Base-by-base conservation (phyloP, 2,797 vertebrate species). In the Sandelia bainsii region DNA sequence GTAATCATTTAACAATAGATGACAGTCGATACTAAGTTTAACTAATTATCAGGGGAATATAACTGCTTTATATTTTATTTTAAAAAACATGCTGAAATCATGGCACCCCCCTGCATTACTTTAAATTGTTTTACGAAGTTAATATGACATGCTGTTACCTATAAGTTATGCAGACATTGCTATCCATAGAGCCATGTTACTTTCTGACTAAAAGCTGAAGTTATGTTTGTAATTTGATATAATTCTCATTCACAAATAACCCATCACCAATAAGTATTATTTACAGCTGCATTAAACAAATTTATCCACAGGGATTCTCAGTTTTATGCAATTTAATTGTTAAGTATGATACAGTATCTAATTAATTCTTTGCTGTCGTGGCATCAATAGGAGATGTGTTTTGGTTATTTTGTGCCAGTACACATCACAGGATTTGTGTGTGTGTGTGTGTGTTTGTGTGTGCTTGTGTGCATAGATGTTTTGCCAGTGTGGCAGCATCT, bases 291-390 rank as follows among this genome's bases (percentile, higher is more conserved):
- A 62, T 79, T 71, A 48, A 77, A 19, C 44, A 48, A 2, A 42
- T 45, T 32, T 71, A 44, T 77, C 80, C 6, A 9, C 54, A 56
- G 74, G 67, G 40, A 52, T 72, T 40, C 6, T 65, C 42, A 42
- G 5, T 62, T 57, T 64, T 17, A 13, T 75, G 6, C 70, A 22
- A 34, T 78, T 46, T 23, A 34, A 58, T 54, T 68, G 40, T 77
- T 72, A 46, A 48, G 23, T 44, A 45, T 53, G 32, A 42, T 42
- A 46, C 20, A 69, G 42, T 34, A 48, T 57, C 49, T 75, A 46
- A 62, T 62, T 77, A 60, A 75, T 76, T 70, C 58, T 75, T 42
- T 73, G 29, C 73, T 46, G 61, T 46, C 53, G 22, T 37, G 17
- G 34, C 50, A 10, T 60, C 34, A 63, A 49, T 62, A 19, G 52